Evolutionary conservation across 2,888 invertebrate genomes (phyloP).

Genomic region (Eurois occulta): DNA sequence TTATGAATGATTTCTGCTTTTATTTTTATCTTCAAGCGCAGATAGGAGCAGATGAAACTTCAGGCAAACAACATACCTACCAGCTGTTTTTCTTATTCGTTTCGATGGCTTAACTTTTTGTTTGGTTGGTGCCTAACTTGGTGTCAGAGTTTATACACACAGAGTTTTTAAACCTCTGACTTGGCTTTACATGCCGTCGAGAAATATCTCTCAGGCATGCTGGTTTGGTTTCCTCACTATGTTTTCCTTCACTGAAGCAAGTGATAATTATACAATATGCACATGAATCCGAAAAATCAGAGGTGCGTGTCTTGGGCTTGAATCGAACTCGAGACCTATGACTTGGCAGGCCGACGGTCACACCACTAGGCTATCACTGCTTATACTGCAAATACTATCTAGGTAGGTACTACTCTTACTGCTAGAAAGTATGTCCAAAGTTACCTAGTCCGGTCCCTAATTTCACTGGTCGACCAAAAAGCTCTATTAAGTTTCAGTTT

Average conservation of each 20-base stretch:
- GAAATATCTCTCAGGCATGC: not conserved
- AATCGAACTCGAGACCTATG: not conserved
- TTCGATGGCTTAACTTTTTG: not conserved
- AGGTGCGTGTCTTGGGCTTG: too few relatives aligned
- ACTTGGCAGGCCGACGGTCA: not conserved
- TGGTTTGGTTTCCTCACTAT: not conserved
- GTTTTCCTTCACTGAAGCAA: not conserved
- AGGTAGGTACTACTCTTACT: too few relatives aligned
- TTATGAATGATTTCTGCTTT: not conserved
- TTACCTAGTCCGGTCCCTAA: not conserved
- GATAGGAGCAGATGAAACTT: not conserved
- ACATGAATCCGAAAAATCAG: not conserved
- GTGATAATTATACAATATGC: not conserved
- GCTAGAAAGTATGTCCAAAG: not conserved
- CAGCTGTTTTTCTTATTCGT: not conserved
- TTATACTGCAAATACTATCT: too few relatives aligned
- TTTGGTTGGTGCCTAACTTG: not conserved
- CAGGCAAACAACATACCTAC: not conserved
- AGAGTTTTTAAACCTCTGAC: too few relatives aligned
- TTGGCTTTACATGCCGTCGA: too few relatives aligned
- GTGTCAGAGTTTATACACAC: not conserved
- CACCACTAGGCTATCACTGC: not conserved
- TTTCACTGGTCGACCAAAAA: not conserved
- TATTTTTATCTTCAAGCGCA: not conserved
- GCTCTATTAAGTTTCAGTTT: not conserved